Percentiles rank a stretch among this genome's conserved stretches.
Evolutionary conservation across 2,797 vertebrate genomes (phyloP).

Genomic region (Anas flavirostris): DNA sequence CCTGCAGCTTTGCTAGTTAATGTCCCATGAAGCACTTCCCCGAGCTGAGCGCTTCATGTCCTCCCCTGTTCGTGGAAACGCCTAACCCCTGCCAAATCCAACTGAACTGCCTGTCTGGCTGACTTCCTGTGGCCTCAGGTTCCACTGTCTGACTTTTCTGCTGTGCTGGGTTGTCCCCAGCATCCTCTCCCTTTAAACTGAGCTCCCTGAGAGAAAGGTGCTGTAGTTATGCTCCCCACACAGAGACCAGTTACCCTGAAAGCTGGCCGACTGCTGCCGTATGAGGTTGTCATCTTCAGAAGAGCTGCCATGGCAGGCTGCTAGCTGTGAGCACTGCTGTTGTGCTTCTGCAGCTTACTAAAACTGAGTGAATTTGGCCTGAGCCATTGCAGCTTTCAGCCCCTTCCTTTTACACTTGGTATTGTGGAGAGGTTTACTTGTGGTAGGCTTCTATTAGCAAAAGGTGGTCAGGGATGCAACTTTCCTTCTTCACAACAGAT

Average conservation of each 20-base stretch:
- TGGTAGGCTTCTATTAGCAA: neutral
- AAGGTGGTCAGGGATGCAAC: neutral
- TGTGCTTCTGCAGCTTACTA: neutral
- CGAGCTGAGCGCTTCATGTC: conserved; percentile 32
- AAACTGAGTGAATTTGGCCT: neutral
- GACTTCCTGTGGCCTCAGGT: conserved; percentile 64
- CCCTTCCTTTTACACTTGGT: neutral
- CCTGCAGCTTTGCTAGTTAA: conserved; percentile 59
- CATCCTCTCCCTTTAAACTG: conserved; percentile 10
- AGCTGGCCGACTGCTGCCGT: neutral
- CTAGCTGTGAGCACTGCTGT: neutral
- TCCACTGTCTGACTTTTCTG: conserved; percentile 57
- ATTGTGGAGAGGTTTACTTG: neutral
- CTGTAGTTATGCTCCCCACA: neutral
- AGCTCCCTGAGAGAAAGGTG: neutral
- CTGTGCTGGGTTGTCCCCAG: neutral
- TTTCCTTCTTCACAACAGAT: neutral
- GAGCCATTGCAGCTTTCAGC: neutral
- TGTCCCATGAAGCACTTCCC: conserved; percentile 62
- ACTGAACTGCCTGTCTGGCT: conserved; percentile 60
- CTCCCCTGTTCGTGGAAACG: conserved; percentile 47
- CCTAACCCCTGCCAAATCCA: conserved; percentile 62
- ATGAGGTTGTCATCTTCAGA: neutral
- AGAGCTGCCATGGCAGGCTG: neutral
- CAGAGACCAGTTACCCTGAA: neutral